Percentiles rank a stretch among this genome's conserved stretches.
Evolutionary conservation across 2,113 vertebrate species (phyloP).

Genomic region (Setophaga coronata): DNA sequence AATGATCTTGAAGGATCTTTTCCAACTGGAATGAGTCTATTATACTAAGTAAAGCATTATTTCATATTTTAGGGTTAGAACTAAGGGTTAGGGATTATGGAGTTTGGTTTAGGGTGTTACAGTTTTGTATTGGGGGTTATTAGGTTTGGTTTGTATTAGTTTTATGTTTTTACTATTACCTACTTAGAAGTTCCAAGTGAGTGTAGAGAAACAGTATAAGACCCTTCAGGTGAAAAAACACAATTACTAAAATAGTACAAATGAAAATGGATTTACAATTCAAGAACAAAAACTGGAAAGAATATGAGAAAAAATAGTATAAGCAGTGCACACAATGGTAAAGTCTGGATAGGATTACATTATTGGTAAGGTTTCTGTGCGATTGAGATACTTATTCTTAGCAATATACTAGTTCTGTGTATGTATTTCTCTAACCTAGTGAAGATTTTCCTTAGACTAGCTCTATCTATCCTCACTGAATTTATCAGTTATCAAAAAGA

Average conservation of each 20-base stretch:
- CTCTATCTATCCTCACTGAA: background rate
- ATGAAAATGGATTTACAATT: background rate
- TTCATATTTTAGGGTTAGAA: background rate
- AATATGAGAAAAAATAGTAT: background rate
- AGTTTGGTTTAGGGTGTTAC: background rate
- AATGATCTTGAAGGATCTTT: background rate
- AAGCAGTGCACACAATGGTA: background rate
- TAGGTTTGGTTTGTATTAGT: background rate
- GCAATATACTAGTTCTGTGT: background rate
- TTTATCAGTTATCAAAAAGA: background rate
- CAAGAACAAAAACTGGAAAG: background rate
- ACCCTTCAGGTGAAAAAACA: background rate
- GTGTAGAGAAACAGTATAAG: background rate
- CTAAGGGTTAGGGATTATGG: background rate
- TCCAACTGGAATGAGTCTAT: background rate
- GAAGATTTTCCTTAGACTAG: background rate
- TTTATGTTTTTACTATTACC: background rate
- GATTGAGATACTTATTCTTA: background rate
- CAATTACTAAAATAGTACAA: background rate
- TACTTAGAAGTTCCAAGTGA: background rate
- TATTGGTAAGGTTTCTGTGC: background rate
- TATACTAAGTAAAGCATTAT: background rate
- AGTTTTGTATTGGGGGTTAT: background rate
- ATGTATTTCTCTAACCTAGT: background rate
- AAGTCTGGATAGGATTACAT: background rate